A percentile compares a stretch with the other conserved stretches of the same genome.
Conservation (phyloP, 2,888 invertebrate species). For the Meiosimyza decipiens region DNA sequence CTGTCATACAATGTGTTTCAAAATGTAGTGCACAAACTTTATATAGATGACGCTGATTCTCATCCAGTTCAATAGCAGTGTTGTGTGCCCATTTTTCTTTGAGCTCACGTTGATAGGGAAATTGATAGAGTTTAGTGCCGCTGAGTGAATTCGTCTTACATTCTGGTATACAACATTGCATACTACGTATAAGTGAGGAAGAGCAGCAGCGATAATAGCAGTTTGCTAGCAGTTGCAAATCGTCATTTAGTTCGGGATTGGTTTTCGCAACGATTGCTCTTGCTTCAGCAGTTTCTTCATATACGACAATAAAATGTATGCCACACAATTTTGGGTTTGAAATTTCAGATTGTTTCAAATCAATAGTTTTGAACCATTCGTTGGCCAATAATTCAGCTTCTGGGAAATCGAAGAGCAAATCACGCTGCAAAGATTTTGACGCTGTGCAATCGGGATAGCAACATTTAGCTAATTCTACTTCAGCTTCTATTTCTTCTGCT, state of each 20-base stretch:
- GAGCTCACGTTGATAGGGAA: conserved; percentile 51
- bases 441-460: conserved; percentile 42
- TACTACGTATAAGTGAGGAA: conserved; percentile 42
- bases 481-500: conserved; percentile 41
- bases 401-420: conserved; percentile 28
- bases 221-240: conserved; percentile 31
- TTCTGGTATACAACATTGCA: conserved; percentile 43
- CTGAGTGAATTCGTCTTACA: conserved; percentile 42
- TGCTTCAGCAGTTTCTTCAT: conserved; percentile 32
- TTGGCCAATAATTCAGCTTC: not conserved
- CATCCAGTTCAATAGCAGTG: conserved; percentile 49
- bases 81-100: conserved; percentile 56
- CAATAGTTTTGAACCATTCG: not conserved
- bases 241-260: conserved; percentile 29
- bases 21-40: conserved; percentile 58
- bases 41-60: conserved; percentile 51
- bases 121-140: conserved; percentile 48
- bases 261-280: conserved; percentile 1
- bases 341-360: too few species aligned
- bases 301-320: conserved; percentile 45
- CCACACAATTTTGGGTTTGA: conserved; percentile 45
- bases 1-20: conserved; percentile 51
- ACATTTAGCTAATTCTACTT: conserved; percentile 28
- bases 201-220: conserved; percentile 42
- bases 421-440: conserved; percentile 44